Evolutionary conservation across 2,797 vertebrate species (phyloP), one percentile per base, ranked within the genome.

Genomic region (Potorous gilbertii): DNA sequence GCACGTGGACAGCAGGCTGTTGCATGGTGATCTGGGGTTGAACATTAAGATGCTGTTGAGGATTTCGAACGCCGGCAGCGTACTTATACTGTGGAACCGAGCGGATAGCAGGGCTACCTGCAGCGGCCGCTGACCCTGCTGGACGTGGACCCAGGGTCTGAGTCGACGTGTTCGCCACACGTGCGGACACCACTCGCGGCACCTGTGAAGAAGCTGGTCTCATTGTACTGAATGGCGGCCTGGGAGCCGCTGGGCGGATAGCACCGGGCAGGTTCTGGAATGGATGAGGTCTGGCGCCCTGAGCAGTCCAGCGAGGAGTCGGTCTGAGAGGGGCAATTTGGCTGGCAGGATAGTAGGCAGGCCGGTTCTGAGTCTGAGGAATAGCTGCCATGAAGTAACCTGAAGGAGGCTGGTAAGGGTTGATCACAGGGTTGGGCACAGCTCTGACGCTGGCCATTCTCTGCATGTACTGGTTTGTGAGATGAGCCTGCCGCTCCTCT

Each of bases 381-480:
- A 99, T 99, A 97, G 99, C 99, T 55, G 99, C 99, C 99, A 99
- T 99, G 99, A 99, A 99, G 97, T 99, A 99, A 94, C 99, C 99
- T 87, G 99, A 99, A 91, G 99, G 99, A 95, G 99, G 99, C 96
- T 99, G 99, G 97, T 99, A 99, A 0, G 99, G 99, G 98, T n/a
- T 66, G 59, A 66, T 66, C 59, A 66, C 59, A 4, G 59, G 59
- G 59, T 66, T 66, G 59, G 59, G 59, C 59, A 66, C 59, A 29
- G 59, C 59, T 16, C 59, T 34, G 59, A 66, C 59, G 14, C 59
- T 66, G 59, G 59, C 59, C 59, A 66, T 66, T 29, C 59, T 66
- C 59, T 66, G 59, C 59, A 66, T 66, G 59, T 66, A 66, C 31
- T 66, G 59, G 59, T 66, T 66, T 97, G 99, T 99, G 55, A 99